phyloP scores from a whole-genome alignment of 2,113 vertebrate genomes.

The Alexandromys fortis region DNA sequence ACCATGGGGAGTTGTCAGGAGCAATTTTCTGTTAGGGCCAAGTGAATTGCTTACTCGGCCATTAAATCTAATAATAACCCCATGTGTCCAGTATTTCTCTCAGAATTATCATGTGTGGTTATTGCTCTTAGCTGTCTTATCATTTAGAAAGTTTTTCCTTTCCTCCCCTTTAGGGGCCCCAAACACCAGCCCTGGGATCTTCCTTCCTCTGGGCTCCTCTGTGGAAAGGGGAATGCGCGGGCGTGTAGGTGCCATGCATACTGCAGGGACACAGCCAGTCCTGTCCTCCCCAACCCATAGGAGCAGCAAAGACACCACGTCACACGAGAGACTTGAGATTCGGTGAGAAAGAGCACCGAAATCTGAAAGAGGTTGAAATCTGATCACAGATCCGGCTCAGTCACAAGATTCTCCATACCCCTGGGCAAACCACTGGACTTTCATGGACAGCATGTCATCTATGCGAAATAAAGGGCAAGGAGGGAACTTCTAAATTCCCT shows the following conservation, averaged over 20 bases:
- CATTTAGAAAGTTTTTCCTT: background rate
- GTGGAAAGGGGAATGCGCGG: too few species aligned
- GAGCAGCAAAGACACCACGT: background rate
- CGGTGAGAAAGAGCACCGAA: background rate
- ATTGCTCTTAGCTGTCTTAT: background rate
- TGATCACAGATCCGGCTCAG: background rate
- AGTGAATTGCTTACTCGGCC: constrained; percentile 80
- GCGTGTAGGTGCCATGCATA: too few species aligned
- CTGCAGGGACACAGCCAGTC: background rate
- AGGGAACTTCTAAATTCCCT: background rate
- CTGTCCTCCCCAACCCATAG: background rate
- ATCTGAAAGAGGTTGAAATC: background rate
- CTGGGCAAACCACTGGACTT: background rate
- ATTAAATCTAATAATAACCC: constrained; percentile 80
- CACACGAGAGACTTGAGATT: background rate
- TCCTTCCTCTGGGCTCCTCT: background rate
- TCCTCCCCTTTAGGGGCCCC: background rate
- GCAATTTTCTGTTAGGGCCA: constrained; percentile 66
- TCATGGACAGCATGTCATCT: background rate
- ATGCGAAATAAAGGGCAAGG: background rate
- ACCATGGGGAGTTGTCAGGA: constrained; percentile 66
- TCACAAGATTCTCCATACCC: background rate
- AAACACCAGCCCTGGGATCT: background rate
- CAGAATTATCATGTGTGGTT: background rate
- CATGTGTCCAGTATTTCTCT: constrained; percentile 18